Conservation (phyloP, 2,888 invertebrate genomes). For the Bugula neritina region DNA sequence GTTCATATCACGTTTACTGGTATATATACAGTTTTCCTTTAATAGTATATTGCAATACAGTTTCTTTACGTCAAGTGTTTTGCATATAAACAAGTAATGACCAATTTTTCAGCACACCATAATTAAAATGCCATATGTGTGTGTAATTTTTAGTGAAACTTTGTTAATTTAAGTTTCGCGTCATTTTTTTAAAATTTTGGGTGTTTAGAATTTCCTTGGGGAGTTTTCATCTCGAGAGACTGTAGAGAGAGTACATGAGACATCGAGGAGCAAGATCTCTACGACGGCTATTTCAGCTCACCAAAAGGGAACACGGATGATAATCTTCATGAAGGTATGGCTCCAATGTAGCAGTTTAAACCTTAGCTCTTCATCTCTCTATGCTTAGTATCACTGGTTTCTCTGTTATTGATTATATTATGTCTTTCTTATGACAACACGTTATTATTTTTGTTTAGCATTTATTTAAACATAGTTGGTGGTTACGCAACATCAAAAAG, state of each 20-base stretch:
- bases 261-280: neutral
- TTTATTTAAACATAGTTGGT: too few relatives aligned
- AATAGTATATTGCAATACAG: too few relatives aligned
- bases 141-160: neutral
- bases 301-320: neutral
- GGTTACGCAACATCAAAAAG: too few relatives aligned
- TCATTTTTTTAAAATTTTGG: neutral
- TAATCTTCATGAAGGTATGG: neutral
- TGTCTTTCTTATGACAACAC: too few relatives aligned
- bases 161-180: neutral
- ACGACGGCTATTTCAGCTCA: neutral
- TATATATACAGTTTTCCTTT: conserved; percentile 31
- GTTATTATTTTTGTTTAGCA: too few relatives aligned
- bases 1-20: conserved; percentile 53
- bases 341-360: too few relatives aligned
- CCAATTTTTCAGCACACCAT: too few relatives aligned
- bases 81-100: too few relatives aligned
- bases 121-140: neutral
- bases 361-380: too few relatives aligned
- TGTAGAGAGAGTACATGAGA: neutral
- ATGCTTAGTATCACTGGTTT: too few relatives aligned
- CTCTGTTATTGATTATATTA: too few relatives aligned
- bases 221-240: neutral
- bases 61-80: too few relatives aligned
- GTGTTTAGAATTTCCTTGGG: conserved; percentile 7